A percentile compares a stretch with the other conserved stretches of the same genome.
phyloP scores from a whole-genome alignment of 1,140 invertebrate genomes.

The Cepaea nemoralis region DNA sequence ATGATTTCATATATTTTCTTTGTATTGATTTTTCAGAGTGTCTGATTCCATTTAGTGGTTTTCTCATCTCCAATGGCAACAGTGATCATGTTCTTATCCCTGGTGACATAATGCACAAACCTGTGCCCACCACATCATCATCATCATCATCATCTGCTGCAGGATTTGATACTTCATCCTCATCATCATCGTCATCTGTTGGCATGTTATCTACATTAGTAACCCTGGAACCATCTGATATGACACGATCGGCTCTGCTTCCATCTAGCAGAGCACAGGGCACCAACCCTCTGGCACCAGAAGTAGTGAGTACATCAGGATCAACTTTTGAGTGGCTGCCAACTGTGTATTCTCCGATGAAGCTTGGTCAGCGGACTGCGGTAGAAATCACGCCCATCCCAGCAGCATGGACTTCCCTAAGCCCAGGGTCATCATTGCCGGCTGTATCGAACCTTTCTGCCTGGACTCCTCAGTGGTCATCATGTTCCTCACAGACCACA shows the following conservation, averaged over 20 bases:
- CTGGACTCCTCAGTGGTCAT: neutral
- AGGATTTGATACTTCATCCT: neutral
- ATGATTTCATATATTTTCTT: too few relatives aligned
- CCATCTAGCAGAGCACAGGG: neutral
- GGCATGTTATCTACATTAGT: neutral
- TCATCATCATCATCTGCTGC: neutral
- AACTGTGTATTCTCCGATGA: neutral
- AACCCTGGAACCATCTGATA: neutral
- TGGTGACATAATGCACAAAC: neutral
- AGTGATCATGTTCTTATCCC: constrained; percentile 24
- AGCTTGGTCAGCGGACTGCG: neutral
- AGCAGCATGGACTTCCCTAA: neutral
- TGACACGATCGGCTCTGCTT: neutral
- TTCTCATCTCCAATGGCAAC: neutral
- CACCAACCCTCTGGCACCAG: neutral
- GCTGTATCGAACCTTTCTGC: neutral
- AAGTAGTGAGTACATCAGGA: neutral
- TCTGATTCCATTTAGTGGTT: constrained; percentile 31
- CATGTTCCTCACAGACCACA: neutral
- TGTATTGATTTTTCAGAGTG: constrained; percentile 38
- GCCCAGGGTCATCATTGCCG: neutral
- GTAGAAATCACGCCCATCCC: neutral
- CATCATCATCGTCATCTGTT: neutral
- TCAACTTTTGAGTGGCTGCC: neutral
- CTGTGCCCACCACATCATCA: neutral